A percentile compares a stretch with the other conserved stretches of the same genome.
phyloP scores from a whole-genome alignment of 2,113 vertebrate genomes.

The Meriones unguiculatus region DNA sequence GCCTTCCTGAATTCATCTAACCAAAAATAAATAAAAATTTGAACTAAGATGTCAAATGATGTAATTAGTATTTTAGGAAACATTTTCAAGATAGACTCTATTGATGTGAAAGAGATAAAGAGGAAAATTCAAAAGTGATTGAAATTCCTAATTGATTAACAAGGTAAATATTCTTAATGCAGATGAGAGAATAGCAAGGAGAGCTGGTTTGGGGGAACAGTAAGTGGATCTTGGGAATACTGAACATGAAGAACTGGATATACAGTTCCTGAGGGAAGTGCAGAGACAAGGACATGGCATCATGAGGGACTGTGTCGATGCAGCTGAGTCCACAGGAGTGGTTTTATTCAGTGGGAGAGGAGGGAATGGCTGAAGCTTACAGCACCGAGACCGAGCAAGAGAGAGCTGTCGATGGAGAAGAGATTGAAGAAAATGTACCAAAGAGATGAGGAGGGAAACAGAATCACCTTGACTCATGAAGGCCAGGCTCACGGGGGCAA shows the following conservation, averaged over 20 bases:
- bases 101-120: neutral
- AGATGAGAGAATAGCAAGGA: constrained; percentile 6
- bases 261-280: neutral
- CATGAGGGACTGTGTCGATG: neutral
- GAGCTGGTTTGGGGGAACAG: neutral
- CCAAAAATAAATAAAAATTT: neutral
- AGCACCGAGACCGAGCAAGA: neutral
- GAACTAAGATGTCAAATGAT: constrained; percentile 12
- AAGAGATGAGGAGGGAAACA: neutral
- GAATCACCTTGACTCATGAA: neutral
- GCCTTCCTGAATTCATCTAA: neutral
- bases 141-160: constrained; percentile 7
- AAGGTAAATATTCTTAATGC: neutral
- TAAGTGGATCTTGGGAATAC: neutral
- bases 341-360: neutral
- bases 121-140: constrained; percentile 26
- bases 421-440: neutral
- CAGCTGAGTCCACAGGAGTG: neutral
- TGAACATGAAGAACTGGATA: neutral
- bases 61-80: neutral
- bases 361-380: neutral
- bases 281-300: neutral
- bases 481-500: neutral
- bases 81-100: neutral
- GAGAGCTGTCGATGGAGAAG: neutral